Evolutionary conservation across 2,797 vertebrate genomes (phyloP).

Genomic region (Anas acuta): DNA sequence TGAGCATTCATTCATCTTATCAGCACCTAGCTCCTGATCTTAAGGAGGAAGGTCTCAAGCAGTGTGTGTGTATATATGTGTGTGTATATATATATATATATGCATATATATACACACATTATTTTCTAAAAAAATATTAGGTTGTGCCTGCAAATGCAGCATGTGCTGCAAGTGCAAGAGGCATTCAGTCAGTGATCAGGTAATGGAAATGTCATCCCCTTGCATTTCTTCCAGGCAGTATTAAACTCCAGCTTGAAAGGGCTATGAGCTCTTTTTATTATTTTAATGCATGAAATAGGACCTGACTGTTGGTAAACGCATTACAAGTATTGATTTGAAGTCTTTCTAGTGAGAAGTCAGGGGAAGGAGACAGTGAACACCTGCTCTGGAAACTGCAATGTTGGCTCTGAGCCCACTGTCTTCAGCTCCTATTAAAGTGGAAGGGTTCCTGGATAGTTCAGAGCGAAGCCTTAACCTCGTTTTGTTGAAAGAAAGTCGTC

Average conservation of each 20-base stretch:
- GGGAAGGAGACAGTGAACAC: not conserved
- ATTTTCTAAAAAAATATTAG: not conserved
- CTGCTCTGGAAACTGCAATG: not conserved
- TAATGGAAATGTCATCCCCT: not conserved
- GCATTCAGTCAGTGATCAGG: not conserved
- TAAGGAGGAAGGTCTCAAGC: not conserved
- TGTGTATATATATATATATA: not conserved
- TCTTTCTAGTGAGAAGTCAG: not conserved
- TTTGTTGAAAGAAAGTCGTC: not conserved
- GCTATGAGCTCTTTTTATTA: not conserved
- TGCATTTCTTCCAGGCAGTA: not conserved
- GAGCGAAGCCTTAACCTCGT: not conserved
- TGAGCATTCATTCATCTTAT: not conserved
- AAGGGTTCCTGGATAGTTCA: not conserved
- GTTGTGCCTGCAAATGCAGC: not conserved
- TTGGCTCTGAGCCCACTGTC: not conserved
- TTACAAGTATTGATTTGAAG: not conserved
- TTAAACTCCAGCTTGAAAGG: not conserved
- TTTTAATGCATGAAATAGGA: not conserved
- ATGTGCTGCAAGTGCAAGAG: not conserved
- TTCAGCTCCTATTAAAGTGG: not conserved
- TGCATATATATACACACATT: not conserved
- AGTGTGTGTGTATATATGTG: not conserved
- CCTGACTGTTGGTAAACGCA: not conserved
- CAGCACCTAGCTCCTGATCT: not conserved